Percentiles rank a stretch among this genome's conserved stretches.
phyloP scores from a whole-genome alignment of 2,888 invertebrate species.

The Agrotis segetum region DNA sequence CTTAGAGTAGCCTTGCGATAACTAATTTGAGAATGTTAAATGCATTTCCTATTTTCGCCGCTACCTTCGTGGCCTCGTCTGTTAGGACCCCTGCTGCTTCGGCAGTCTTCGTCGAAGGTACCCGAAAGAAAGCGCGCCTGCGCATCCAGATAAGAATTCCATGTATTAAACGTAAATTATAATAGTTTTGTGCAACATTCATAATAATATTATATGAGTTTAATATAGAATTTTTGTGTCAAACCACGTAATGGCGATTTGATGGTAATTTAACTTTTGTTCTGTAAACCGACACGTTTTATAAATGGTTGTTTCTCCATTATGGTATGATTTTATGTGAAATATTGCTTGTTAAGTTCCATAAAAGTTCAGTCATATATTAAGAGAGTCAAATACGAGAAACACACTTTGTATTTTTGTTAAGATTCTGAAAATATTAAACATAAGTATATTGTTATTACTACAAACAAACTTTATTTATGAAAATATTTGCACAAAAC shows the following conservation, averaged over 20 bases:
- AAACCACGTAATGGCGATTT: slow-evolving; percentile 52
- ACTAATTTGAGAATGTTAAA: too few species aligned
- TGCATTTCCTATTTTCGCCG: slow-evolving; percentile 20
- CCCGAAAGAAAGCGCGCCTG: slow-evolving; percentile 68
- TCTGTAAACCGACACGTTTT: slow-evolving; percentile 33
- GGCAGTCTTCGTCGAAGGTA: slow-evolving; percentile 74
- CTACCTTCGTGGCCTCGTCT: slow-evolving; percentile 66
- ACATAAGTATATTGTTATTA: too few species aligned
- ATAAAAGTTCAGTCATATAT: slow-evolving; percentile 34
- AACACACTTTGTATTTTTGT: background rate
- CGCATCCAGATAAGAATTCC: slow-evolving; percentile 63
- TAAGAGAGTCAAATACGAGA: slow-evolving; percentile 10
- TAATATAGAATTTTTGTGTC: slow-evolving; percentile 50
- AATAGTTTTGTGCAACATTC: slow-evolving; percentile 61
- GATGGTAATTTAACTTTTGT: slow-evolving; percentile 61
- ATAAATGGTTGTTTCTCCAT: slow-evolving; percentile 45
- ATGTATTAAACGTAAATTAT: slow-evolving; percentile 48
- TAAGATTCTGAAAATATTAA: too few species aligned
- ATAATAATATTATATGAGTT: slow-evolving; percentile 42
- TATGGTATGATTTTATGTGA: slow-evolving; percentile 45
- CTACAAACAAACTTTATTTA: too few species aligned
- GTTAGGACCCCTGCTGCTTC: slow-evolving; percentile 75
- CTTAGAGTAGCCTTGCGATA: too few species aligned
- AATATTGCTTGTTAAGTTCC: slow-evolving; percentile 38
- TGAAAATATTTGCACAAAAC: too few species aligned